Evolutionary conservation across 2,888 invertebrate genomes (phyloP).

Genomic region (Diarsia rubi): DNA sequence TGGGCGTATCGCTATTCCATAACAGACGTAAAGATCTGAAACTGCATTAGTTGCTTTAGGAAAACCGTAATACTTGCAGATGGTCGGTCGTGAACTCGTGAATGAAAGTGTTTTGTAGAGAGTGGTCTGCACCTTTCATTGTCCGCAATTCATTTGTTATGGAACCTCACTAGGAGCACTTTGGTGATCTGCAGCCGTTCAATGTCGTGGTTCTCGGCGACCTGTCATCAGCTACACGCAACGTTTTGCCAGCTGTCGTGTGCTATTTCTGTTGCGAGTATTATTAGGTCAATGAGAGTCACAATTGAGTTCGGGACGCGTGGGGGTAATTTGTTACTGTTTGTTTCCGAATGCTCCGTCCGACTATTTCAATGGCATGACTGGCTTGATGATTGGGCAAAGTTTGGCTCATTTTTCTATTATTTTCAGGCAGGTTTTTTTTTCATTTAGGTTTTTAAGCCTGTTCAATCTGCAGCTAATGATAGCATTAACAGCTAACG

Average conservation of each 20-base stretch:
- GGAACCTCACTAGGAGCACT: background rate
- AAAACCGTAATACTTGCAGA: background rate
- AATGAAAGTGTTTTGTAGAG: constrained; percentile 5
- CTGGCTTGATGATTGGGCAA: constrained; percentile 29
- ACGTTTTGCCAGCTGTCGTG: constrained; percentile 56
- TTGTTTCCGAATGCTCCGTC: constrained; percentile 54
- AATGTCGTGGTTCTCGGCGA: constrained; percentile 26
- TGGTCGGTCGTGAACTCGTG: constrained; percentile 7
- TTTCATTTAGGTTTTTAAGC: background rate
- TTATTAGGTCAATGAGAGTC: constrained; percentile 64
- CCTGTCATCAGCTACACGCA: constrained; percentile 46
- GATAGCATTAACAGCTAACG: constrained; percentile 9
- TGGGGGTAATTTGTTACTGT: constrained; percentile 55
- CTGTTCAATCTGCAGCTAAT: constrained; percentile 9
- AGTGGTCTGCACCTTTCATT: background rate
- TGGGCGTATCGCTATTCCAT: constrained; percentile 36
- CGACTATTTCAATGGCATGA: constrained; percentile 45
- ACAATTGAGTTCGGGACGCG: constrained; percentile 58
- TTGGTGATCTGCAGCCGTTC: constrained; percentile 22
- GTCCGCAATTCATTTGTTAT: background rate
- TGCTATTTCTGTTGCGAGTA: constrained; percentile 54
- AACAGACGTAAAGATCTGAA: constrained; percentile 11
- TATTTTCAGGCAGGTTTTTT: constrained; percentile 1
- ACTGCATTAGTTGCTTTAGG: constrained; percentile 8
- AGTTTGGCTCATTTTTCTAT: constrained; percentile 30